These are phyloP conservation scores for Brienomyrus longianalis DNA, from an alignment of 2,113 vertebrate species.

Conservation along the genomic window DNA sequence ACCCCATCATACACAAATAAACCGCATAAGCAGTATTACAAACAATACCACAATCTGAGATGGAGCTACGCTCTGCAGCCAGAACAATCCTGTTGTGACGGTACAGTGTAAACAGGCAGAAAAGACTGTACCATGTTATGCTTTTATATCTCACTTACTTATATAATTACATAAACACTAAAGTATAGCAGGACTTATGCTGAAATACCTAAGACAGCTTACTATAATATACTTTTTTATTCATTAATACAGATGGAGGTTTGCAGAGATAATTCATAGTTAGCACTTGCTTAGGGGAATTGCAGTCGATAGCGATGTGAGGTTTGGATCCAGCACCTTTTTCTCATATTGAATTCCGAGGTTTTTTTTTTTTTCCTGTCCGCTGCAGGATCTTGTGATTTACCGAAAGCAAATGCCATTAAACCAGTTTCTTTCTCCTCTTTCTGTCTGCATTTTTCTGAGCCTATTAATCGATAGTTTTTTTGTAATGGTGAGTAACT, in stretches of 20 bases:
- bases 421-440: background rate
- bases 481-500: background rate
- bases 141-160: background rate
- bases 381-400: background rate
- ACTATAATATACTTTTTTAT: background rate
- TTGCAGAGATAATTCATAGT: background rate
- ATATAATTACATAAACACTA: background rate
- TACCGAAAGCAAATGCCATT: background rate
- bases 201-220: background rate
- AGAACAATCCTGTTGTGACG: background rate
- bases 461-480: background rate
- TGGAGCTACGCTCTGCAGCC: background rate
- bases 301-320: background rate
- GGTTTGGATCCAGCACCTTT: background rate
- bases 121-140: background rate
- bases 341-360: background rate
- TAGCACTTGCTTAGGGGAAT: background rate
- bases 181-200: background rate
- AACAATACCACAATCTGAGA: background rate
- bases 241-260: background rate
- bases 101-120: background rate
- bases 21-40: background rate
- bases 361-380: background rate
- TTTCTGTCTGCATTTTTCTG: background rate
- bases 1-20: background rate